Conservation (phyloP, 2,113 vertebrate species). For the Stigmatopora argus region DNA sequence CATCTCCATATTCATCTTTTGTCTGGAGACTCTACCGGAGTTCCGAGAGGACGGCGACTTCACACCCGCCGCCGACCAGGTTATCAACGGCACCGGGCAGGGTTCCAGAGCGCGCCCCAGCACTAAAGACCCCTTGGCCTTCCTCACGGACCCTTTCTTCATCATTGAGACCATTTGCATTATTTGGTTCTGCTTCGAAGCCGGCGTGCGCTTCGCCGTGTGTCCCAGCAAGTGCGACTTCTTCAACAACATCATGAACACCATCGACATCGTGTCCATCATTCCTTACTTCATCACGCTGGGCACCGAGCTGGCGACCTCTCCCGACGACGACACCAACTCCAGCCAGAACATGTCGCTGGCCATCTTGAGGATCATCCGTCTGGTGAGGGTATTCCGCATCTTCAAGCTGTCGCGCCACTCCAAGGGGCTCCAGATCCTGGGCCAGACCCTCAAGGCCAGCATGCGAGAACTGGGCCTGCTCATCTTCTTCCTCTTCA, state of each 20-base stretch:
- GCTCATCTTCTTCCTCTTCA: conserved; percentile 97
- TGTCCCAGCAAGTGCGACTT: conserved; percentile 94
- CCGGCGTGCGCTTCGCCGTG: conserved; percentile 82
- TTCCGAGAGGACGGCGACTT: conserved; percentile 80
- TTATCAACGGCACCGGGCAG: conserved; percentile 58
- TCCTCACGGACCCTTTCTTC: conserved; percentile 92
- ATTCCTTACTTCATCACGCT: conserved; percentile 95
- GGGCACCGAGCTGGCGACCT: conserved; percentile 84
- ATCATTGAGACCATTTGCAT: conserved; percentile 92
- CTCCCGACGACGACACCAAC: conserved; percentile 74
- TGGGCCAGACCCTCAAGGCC: conserved; percentile 87
- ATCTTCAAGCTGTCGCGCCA: conserved; percentile 95
- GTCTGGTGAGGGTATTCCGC: conserved; percentile 90
- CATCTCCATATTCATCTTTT: conserved; percentile 95
- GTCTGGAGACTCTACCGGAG: conserved; percentile 91
- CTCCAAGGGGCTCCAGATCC: conserved; percentile 88
- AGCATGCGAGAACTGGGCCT: conserved; percentile 87
- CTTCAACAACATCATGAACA: conserved; percentile 96
- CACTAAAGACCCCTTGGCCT: conserved; percentile 57
- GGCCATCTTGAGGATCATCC: conserved; percentile 88
- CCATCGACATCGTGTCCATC: conserved; percentile 93
- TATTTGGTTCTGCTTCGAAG: conserved; percentile 94
- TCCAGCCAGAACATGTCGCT: conserved; percentile 93
- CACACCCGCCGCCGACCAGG: conserved; percentile 15
- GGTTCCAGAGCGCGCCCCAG: conserved; percentile 35